Conservation (phyloP, 2,797 vertebrate species). For the Dendrocincla fuliginosa region DNA sequence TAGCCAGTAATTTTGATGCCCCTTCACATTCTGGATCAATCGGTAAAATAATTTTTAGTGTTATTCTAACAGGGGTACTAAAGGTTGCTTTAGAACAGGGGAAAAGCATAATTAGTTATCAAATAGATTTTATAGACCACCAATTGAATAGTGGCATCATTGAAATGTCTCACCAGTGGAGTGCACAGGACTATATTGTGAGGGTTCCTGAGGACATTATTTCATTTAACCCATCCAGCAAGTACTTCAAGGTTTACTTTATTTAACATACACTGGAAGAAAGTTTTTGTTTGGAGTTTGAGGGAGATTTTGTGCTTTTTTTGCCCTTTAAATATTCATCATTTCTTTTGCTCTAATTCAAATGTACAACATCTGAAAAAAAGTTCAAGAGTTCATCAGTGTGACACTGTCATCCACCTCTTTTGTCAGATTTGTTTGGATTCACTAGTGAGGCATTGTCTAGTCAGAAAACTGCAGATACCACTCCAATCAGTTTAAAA, state of each 20-base stretch:
- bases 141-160: neutral
- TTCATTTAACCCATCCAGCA: neutral
- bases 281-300: neutral
- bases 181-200: neutral
- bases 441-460: neutral
- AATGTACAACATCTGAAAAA: neutral
- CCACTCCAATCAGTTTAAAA: neutral
- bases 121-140: neutral
- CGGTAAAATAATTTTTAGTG: neutral
- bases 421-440: neutral
- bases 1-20: neutral
- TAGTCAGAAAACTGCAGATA: neutral
- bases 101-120: neutral
- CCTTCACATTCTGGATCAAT: neutral
- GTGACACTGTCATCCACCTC: neutral
- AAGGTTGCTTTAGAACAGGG: neutral
- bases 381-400: neutral
- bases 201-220: neutral
- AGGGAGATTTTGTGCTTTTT: neutral
- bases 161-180: neutral
- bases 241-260: neutral
- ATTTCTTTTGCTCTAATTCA: neutral
- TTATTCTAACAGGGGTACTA: neutral
- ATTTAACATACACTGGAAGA: neutral
- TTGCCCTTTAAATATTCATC: rapidly evolving